Conservation (phyloP, 2,797 vertebrate genomes). For the Hephaestus fuliginosus region DNA sequence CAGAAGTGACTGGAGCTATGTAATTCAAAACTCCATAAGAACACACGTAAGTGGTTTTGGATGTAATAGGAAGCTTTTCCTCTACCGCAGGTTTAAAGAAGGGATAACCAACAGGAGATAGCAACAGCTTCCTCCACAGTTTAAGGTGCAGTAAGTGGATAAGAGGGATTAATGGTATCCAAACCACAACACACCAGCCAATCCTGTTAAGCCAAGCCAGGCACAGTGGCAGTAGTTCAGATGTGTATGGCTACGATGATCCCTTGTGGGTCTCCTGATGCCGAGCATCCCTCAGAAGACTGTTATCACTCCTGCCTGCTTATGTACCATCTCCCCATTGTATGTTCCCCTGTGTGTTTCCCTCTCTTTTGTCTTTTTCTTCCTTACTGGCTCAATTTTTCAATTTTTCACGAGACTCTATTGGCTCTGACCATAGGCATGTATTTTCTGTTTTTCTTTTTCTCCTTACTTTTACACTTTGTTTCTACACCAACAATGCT, state of each 20-base stretch:
- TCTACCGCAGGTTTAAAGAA: constrained; percentile 29
- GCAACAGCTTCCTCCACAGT: constrained; percentile 56
- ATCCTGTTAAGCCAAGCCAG: constrained; percentile 75
- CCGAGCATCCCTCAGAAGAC: constrained; percentile 25
- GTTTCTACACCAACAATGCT: background rate
- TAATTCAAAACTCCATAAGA: background rate
- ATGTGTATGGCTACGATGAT: constrained; percentile 29
- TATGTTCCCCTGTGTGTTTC: constrained; percentile 6
- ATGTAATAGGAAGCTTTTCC: constrained; percentile 22
- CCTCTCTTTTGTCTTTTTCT: background rate
- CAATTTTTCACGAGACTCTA: background rate
- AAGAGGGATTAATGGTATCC: constrained; percentile 76
- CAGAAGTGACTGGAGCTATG: constrained; percentile 16
- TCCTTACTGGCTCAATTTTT: background rate
- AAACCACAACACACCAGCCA: constrained; percentile 66
- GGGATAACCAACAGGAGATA: constrained; percentile 37
- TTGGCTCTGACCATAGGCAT: background rate
- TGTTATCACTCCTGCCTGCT: constrained; percentile 25
- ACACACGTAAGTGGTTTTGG: constrained; percentile 25
- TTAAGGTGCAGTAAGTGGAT: constrained; percentile 81
- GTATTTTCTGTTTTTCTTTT: background rate
- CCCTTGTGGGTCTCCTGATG: constrained; percentile 53
- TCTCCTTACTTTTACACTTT: background rate
- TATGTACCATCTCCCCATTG: constrained; percentile 11
- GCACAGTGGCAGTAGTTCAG: constrained; percentile 46